These are phyloP conservation scores for Oryzias melastigma DNA, from an alignment of 2,113 vertebrate genomes.

Conservation along the genomic window DNA sequence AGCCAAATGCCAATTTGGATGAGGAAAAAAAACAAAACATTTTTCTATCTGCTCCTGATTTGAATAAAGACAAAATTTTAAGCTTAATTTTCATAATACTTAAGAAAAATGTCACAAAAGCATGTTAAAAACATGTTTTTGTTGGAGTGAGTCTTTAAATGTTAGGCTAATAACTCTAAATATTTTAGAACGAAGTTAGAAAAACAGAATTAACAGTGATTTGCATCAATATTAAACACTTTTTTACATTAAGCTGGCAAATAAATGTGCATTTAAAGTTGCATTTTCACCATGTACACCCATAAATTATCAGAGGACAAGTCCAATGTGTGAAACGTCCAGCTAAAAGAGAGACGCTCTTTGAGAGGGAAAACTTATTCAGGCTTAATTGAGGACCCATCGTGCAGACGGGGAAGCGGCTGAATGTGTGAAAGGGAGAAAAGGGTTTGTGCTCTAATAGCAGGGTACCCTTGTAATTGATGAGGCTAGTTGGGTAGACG, in stretches of 20 bases:
- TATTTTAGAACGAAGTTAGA: slow-evolving; percentile 14
- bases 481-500: slow-evolving; percentile 67
- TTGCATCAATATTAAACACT: background rate
- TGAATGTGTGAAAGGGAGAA: slow-evolving; percentile 62
- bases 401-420: slow-evolving; percentile 63
- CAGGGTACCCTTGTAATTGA: slow-evolving; percentile 74
- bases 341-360: slow-evolving; percentile 53
- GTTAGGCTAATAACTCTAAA: slow-evolving; percentile 6
- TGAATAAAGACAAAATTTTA: too few species aligned
- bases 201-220: too few species aligned
- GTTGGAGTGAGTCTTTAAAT: too few species aligned
- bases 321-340: slow-evolving; percentile 36
- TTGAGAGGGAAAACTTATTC: slow-evolving; percentile 68
- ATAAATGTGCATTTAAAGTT: slow-evolving; percentile 23
- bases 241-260: slow-evolving; percentile 15
- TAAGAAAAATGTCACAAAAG: too few species aligned
- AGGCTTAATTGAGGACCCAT: slow-evolving; percentile 71
- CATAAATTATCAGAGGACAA: slow-evolving; percentile 34
- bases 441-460: slow-evolving; percentile 70
- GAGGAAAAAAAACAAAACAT: too few species aligned
- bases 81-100: too few species aligned
- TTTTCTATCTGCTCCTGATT: too few species aligned
- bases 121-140: too few species aligned
- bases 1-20: too few species aligned
- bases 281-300: slow-evolving; percentile 21